Base-by-base conservation (phyloP, 2,113 vertebrate genomes). In the Bungarus multicinctus region DNA sequence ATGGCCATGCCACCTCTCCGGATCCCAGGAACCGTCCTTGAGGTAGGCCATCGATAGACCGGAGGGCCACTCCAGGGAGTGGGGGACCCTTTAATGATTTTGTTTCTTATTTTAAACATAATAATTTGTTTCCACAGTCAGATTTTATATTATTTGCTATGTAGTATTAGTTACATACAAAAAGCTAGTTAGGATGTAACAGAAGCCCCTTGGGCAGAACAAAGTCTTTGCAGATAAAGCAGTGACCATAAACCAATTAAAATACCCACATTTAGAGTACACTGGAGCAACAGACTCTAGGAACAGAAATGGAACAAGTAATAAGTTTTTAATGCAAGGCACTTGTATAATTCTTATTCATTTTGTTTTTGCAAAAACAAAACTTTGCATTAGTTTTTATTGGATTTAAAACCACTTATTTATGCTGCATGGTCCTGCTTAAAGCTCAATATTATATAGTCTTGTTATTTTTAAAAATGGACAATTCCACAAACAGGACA, bases 91-190 rank as follows among this genome's bases (percentile, higher is more conserved):
- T 90, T 50, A 89, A 30, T 16, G 90, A 60, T 81, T 20, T 14
- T n/a, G 16, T 34, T 81, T 43, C 34, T 81, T 81, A 22, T 10
- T 58, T 9, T 50, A 88, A 86, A 3, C 6, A 39, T 25, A 57
- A 22, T 91, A 5, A 20, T 90, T 93, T 90, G 14, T 60, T 94
- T 95, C 43, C 89, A 11, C 30, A 34, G 12, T 34, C 64, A 92
- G 47, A 25, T 93, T 95, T 94, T 52, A 87, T n/a, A 87, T 30
- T 89, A 30, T 91, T n/a, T 74, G 52, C 88, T 85, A 55, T 30
- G 34, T 30, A 45, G 3, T 25, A 58, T 25, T 30, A 85, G 8
- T 25, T 34, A 50, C 45, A 14, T 69, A 89, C 88, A 69, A 86
- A 92, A 93, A 89, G 0, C 18, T 20, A 14, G 7, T 20, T 91